Conservation (phyloP, 2,888 invertebrate species). For the Hetaerina titia region DNA sequence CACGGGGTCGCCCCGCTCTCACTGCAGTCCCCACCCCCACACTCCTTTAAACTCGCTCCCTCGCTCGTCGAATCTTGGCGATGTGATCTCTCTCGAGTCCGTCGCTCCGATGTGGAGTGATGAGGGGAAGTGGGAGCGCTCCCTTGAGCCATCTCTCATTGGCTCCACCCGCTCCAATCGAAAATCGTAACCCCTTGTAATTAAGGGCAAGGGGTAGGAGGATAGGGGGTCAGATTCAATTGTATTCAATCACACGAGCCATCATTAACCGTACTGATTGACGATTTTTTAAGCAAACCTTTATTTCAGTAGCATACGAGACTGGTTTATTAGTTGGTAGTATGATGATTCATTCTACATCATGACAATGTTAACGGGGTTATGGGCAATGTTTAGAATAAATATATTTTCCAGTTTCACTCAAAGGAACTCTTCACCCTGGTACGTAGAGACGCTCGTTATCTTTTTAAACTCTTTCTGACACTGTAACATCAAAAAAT, state of each 20-base stretch:
- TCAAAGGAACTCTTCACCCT: too few species aligned
- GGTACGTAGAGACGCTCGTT: too few species aligned
- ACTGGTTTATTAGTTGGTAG: not conserved
- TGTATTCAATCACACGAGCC: not conserved
- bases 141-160: not conserved
- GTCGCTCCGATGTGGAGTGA: not conserved
- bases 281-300: not conserved
- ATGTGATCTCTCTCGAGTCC: not conserved
- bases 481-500: too few species aligned
- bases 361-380: not conserved
- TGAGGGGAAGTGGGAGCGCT: not conserved
- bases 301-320: not conserved
- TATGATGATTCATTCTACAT: not conserved
- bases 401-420: too few species aligned
- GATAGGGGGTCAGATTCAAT: not conserved
- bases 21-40: too few species aligned
- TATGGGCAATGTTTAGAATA: too few species aligned
- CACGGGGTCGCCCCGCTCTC: not conserved
- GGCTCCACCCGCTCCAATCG: not conserved
- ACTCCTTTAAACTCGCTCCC: not conserved
- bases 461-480: too few species aligned
- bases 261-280: not conserved
- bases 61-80: slow-evolving; percentile 6
- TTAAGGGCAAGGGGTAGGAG: not conserved
- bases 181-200: not conserved